These are phyloP conservation scores for Amniataba percoides DNA, from an alignment of 2,797 vertebrate genomes.

Conservation along the genomic window DNA sequence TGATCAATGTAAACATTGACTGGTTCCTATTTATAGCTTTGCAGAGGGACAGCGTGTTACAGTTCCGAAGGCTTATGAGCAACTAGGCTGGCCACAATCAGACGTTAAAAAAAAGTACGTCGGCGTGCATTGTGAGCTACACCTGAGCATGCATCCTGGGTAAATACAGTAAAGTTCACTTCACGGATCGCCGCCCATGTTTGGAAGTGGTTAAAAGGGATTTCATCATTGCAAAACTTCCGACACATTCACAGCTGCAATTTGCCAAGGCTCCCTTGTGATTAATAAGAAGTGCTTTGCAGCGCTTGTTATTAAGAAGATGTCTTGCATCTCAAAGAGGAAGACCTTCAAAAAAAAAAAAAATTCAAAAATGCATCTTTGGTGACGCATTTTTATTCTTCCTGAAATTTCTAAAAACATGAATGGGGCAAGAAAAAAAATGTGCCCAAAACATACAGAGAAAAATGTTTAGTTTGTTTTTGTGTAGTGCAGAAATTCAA, in stretches of 20 bases:
- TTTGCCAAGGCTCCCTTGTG: constrained; percentile 1
- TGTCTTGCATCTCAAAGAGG: constrained; percentile 10
- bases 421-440: background rate
- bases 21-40: constrained; percentile 55
- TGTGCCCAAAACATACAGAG: background rate
- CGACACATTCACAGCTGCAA: constrained; percentile 15
- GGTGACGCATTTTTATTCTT: background rate
- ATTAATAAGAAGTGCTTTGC: constrained; percentile 4
- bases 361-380: background rate
- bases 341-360: background rate
- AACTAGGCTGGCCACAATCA: constrained; percentile 27
- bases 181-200: background rate
- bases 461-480: background rate
- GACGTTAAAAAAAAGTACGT: constrained; percentile 9
- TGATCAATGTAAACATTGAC: constrained; percentile 67
- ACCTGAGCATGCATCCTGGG: background rate
- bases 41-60: constrained; percentile 14
- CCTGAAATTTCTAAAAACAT: background rate
- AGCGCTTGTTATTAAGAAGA: background rate
- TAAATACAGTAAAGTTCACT: background rate
- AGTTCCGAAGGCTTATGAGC: constrained; percentile 20
- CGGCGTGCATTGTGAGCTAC: background rate
- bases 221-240: constrained; percentile 8
- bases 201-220: background rate
- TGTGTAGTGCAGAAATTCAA: background rate